Evolutionary conservation across 92 coral and sea anemone species (phyloP).

Genomic region (Zoanthus sansibaricus): DNA sequence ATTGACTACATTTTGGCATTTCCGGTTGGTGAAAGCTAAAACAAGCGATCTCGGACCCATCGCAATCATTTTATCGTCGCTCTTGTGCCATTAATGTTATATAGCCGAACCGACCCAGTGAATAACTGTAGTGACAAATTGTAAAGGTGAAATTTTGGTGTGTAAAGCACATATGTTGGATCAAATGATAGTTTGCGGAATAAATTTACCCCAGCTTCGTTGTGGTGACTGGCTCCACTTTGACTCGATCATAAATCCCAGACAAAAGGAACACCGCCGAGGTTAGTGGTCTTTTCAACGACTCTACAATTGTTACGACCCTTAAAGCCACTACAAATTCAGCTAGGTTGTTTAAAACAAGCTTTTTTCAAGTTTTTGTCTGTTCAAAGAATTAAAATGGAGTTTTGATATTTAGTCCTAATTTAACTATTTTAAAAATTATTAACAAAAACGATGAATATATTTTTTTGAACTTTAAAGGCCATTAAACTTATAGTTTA

Average conservation of each 20-base stretch:
- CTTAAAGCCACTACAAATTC: background rate
- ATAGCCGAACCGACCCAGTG: background rate
- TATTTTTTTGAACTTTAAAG: no score
- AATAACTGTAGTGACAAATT: background rate
- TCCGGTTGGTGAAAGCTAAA: slow-evolving; percentile 44
- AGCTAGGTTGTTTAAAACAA: background rate
- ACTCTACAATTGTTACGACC: background rate
- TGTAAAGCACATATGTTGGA: background rate
- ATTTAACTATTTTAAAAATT: no score
- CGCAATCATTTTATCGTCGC: slow-evolving; percentile 6
- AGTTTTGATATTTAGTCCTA: no score
- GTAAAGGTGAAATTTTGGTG: background rate
- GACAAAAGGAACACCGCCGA: slow-evolving; percentile 17
- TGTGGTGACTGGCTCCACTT: slow-evolving; percentile 39
- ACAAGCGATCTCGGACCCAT: background rate
- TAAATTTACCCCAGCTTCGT: slow-evolving; percentile 17
- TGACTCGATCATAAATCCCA: slow-evolving; percentile 24
- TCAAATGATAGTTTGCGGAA: slow-evolving; percentile 41
- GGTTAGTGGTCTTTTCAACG: background rate
- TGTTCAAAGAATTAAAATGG: background rate
- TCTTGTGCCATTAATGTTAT: background rate
- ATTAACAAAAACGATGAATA: no score
- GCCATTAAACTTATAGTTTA: no score
- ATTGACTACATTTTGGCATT: slow-evolving; percentile 26
- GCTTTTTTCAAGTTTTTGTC: background rate